Conservation (phyloP, 2,888 invertebrate genomes). For the Stratiomys singularior region DNA sequence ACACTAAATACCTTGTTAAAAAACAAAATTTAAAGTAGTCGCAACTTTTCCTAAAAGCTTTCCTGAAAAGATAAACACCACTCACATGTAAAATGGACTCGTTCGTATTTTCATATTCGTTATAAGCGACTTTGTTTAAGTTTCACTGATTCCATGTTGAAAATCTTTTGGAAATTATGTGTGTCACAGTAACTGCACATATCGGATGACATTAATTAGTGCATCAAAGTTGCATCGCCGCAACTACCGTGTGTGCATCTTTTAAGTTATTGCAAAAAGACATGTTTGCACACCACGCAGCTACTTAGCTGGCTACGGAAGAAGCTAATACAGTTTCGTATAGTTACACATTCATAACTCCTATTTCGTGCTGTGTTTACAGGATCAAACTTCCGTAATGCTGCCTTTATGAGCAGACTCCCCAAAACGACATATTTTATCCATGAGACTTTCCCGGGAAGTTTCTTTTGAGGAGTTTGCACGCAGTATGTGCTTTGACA, state of each 20-base stretch:
- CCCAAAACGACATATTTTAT: not conserved
- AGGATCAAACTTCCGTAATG: conserved; percentile 11
- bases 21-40: too few relatives aligned
- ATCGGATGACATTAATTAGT: not conserved
- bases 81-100: too few relatives aligned
- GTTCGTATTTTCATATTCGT: conserved; percentile 9
- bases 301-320: not conserved
- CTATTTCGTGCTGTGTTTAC: not conserved
- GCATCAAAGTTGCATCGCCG: not conserved
- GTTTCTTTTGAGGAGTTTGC: not conserved
- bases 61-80: too few relatives aligned
- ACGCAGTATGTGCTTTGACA: not conserved
- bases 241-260: not conserved
- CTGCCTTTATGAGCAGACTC: not conserved
- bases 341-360: not conserved
- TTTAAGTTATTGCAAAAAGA: not conserved
- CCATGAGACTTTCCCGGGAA: not conserved
- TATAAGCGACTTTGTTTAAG: not conserved
- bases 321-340: not conserved
- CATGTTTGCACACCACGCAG: not conserved
- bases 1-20: too few relatives aligned
- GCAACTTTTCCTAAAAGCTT: too few relatives aligned
- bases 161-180: not conserved
- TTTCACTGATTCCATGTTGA: not conserved
- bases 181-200: not conserved